Evolutionary conservation across 2,797 vertebrate genomes (phyloP).

Genomic region (Hippoglossus hippoglossus): DNA sequence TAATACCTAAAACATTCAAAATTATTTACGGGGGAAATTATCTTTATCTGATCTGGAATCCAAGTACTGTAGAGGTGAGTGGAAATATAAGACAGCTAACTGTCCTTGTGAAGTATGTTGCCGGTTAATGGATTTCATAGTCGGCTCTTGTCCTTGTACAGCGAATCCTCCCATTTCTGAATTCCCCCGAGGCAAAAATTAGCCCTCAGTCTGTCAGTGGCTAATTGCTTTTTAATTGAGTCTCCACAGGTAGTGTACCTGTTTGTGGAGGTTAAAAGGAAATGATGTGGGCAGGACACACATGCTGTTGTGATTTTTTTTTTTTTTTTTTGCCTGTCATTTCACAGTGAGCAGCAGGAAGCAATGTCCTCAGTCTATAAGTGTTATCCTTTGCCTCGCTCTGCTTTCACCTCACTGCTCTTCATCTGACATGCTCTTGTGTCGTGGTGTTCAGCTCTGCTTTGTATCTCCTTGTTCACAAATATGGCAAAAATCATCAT

Average conservation of each 20-base stretch:
- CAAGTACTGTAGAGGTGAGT: background rate
- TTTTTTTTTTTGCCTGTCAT: constrained; percentile 13
- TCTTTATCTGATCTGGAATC: too few species aligned
- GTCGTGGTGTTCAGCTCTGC: constrained; percentile 34
- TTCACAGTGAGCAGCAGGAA: constrained; percentile 36
- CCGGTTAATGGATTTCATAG: constrained; percentile 54
- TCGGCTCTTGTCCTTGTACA: constrained; percentile 64
- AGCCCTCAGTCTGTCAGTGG: constrained; percentile 61
- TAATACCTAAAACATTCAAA: too few species aligned
- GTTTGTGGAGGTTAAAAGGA: constrained; percentile 66
- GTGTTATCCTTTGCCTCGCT: constrained; percentile 35
- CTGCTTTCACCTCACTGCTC: constrained; percentile 37
- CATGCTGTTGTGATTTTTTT: background rate
- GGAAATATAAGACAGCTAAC: constrained; percentile 21
- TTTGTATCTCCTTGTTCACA: constrained; percentile 10
- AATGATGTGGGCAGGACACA: constrained; percentile 33
- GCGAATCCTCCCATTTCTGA: constrained; percentile 51
- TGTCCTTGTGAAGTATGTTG: constrained; percentile 42
- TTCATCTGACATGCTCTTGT: constrained; percentile 12
- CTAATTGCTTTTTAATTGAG: constrained; percentile 83
- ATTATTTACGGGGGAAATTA: too few species aligned
- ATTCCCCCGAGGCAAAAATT: constrained; percentile 70
- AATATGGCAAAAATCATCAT: constrained; percentile 7
- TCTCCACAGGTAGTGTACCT: constrained; percentile 81
- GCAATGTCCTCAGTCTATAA: constrained; percentile 31